Base-by-base conservation (phyloP, 2,797 vertebrate genomes). In the Jordanella pulchra region DNA sequence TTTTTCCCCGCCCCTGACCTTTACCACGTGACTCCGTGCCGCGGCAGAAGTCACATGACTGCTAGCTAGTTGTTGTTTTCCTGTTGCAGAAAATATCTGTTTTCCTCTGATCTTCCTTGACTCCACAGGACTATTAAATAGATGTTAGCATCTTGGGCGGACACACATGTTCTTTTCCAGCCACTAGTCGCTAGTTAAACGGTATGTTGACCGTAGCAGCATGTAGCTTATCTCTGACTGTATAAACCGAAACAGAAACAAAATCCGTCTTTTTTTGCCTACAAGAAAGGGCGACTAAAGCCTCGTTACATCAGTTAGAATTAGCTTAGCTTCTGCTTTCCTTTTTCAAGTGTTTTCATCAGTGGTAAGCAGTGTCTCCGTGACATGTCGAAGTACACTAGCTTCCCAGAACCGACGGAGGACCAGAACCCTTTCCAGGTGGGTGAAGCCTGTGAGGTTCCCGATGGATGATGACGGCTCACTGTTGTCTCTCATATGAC, bases 361-460 rank as follows among this genome's bases (percentile, higher is more conserved):
- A 61, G 61, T 72, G 45, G 28, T 39, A 55, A 76, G 72, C 18
- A 48, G 84, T 48, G 73, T 79, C 70, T 72, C 55, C 44, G 58
- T 53, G 23, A 67, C 18, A 94, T 95, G 93, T 94, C 93, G 13
- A 93, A 94, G 69, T 94, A 94, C 81, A 91, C 93, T 0, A 93
- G 91, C 86, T 94, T 95, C 7, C 91, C 93, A 0, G 92, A 93
- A 14, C 88, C 92, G 9, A 82, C 76, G 73, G 94, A 95, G 0
- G 94, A 95, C 70, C 90, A 87, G 55, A 95, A 95, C 82, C 94
- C 95, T 30, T 95, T 95, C 68, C 94, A 95, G 93, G 95, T 91
- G 70, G 87, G 93, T 72, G 54, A 54, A n/a, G 6, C 1, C 11
- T 4, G 51, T 56, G 23, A 4, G 5, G 32, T 3, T 39, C 4